These are phyloP conservation scores for Catagonus wagneri DNA, from an alignment of 2,113 vertebrate genomes.

Conservation along the genomic window DNA sequence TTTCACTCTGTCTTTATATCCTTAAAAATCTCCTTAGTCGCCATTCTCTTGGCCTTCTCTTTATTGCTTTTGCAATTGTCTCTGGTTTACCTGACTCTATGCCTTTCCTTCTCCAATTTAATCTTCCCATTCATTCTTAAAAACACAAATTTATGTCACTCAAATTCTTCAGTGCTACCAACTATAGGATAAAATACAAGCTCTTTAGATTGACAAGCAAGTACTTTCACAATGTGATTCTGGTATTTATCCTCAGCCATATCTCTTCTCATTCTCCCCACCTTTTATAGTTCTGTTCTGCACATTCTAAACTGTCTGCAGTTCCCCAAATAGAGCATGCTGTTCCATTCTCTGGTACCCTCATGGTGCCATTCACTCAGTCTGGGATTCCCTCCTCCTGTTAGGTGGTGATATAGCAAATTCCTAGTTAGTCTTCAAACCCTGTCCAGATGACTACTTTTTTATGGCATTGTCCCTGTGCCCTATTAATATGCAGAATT, in stretches of 20 bases:
- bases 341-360: fast-evolving
- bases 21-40: not conserved
- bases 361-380: fast-evolving
- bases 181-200: not conserved
- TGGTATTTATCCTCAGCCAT: not conserved
- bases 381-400: not conserved
- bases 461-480: not conserved
- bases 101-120: not conserved
- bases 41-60: not conserved
- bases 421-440: not conserved
- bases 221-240: not conserved
- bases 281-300: not conserved
- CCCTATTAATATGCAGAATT: not conserved
- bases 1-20: not conserved
- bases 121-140: not conserved
- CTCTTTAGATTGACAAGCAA: not conserved
- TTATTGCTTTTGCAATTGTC: not conserved
- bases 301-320: not conserved
- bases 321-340: not conserved
- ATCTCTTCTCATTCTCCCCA: not conserved
- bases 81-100: not conserved
- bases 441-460: not conserved
- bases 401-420: not conserved
- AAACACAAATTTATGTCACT: not conserved
- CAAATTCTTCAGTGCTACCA: not conserved